phyloP scores from a whole-genome alignment of 2,113 vertebrate genomes.

The Apaloderma vittatum region DNA sequence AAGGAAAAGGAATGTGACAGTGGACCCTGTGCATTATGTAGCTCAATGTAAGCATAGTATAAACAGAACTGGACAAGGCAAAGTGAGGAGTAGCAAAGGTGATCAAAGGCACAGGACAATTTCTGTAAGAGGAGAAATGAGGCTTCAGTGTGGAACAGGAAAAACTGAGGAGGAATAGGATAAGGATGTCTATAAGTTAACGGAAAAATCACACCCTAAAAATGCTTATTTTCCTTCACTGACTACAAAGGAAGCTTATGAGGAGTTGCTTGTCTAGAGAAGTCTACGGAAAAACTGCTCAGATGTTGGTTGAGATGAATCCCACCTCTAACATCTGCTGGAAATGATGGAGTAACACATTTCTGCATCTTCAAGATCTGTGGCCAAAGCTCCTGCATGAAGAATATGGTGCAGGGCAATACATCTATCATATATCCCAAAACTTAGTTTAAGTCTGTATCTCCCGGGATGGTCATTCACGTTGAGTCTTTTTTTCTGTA shows the following conservation, averaged over 20 bases:
- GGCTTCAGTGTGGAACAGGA: neutral
- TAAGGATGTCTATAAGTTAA: neutral
- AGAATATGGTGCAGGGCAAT: neutral
- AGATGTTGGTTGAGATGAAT: neutral
- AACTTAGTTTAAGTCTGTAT: neutral
- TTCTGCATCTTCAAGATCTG: neutral
- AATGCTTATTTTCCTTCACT: neutral
- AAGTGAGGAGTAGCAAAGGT: neutral
- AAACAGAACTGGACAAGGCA: neutral
- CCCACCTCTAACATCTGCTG: neutral
- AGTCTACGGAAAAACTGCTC: neutral
- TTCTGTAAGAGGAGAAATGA: neutral
- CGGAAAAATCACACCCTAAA: neutral
- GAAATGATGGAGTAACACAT: neutral
- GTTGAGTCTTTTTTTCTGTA: neutral
- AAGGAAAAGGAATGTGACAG: neutral
- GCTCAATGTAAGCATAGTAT: accelerated
- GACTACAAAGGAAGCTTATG: neutral
- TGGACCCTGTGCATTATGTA: neutral
- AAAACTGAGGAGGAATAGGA: neutral
- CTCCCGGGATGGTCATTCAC: neutral
- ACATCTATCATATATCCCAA: neutral
- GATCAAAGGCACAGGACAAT: neutral
- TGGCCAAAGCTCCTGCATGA: neutral
- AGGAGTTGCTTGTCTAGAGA: neutral